Evolutionary conservation across 2,113 vertebrate genomes (phyloP).

Genomic region (Spilogale gracilis): DNA sequence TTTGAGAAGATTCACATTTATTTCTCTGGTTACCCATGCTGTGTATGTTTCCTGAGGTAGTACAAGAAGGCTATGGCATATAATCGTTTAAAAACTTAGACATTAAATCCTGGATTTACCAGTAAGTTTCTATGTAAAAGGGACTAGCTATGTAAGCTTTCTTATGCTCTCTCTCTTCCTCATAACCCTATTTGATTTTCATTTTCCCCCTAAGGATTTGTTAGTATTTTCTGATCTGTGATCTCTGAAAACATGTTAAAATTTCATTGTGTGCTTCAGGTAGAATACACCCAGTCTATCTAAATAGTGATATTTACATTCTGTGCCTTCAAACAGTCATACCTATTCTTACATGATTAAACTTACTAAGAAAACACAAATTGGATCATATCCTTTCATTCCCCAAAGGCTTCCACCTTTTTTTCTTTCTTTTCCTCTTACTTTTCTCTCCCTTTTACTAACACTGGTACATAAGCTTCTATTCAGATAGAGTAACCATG

Average conservation of each 20-base stretch:
- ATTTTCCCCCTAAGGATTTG: neutral
- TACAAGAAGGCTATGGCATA: neutral
- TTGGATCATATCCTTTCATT: neutral
- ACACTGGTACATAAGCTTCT: neutral
- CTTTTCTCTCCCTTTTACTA: neutral
- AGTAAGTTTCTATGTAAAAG: neutral
- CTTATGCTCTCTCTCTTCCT: neutral
- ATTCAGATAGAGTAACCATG: neutral
- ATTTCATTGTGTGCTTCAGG: neutral
- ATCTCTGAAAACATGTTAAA: conserved; percentile 9
- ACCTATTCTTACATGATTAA: neutral
- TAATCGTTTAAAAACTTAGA: neutral
- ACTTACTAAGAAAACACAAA: neutral
- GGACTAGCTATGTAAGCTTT: neutral
- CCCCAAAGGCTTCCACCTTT: neutral
- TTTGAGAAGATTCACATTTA: conserved; percentile 5
- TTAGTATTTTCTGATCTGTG: neutral
- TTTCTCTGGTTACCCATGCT: neutral
- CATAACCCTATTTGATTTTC: neutral
- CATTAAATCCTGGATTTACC: conserved; percentile 11
- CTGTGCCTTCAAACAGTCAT: neutral
- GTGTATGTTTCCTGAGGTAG: neutral
- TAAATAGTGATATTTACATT: neutral
- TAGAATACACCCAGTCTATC: neutral
- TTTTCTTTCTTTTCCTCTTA: neutral